Evolutionary conservation across 2,888 invertebrate species (phyloP).

Genomic region (Drosophila melanocephala): DNA sequence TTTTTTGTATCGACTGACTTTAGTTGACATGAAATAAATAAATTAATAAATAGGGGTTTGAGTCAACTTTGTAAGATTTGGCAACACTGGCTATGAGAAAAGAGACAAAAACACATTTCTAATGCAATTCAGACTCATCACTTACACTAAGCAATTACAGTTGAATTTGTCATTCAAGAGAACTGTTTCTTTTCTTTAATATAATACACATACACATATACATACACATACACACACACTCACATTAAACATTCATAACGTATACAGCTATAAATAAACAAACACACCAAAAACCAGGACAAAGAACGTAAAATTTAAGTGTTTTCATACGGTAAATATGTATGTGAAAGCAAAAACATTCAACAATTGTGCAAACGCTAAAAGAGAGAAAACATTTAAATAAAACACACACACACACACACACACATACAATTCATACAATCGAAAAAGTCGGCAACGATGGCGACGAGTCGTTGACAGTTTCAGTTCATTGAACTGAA

Average conservation of each 20-base stretch:
- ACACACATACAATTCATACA: not conserved
- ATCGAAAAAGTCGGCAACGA: slow-evolving; percentile 13
- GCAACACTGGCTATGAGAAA: too few species aligned
- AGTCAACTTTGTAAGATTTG: not conserved
- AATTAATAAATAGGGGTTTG: not conserved
- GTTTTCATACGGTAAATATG: slow-evolving; percentile 39
- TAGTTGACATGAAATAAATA: too few species aligned
- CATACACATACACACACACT: not conserved
- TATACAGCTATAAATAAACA: slow-evolving; percentile 33
- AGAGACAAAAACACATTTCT: not conserved
- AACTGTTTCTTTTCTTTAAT: not conserved
- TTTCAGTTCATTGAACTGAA: slow-evolving; percentile 79
- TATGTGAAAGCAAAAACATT: slow-evolving; percentile 8
- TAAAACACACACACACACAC: slow-evolving; percentile 22
- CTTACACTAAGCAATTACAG: not conserved
- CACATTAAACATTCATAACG: not conserved
- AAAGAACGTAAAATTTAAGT: slow-evolving; percentile 34
- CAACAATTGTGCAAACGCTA: slow-evolving; percentile 37
- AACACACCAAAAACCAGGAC: slow-evolving; percentile 10
- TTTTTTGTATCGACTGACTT: too few species aligned
- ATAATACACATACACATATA: not conserved
- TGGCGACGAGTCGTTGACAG: slow-evolving; percentile 70
- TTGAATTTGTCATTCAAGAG: not conserved
- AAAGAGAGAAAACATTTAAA: slow-evolving; percentile 51
- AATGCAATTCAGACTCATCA: not conserved